Conservation (phyloP, 2,113 vertebrate genomes). For the Actinemys pallida region DNA sequence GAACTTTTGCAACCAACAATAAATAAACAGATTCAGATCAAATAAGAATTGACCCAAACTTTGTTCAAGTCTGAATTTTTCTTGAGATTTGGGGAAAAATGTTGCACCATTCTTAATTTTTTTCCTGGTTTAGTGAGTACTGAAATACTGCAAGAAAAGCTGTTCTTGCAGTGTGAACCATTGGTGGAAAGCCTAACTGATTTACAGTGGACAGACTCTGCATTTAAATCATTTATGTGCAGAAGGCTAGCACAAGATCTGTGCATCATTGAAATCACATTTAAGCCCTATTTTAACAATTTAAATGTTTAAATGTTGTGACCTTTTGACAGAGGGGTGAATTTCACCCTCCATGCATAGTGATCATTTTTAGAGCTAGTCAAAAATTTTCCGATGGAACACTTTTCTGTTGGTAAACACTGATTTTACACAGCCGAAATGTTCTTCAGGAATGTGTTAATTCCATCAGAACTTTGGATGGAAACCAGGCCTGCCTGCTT, state of each 20-base stretch:
- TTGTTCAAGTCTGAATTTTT: background rate
- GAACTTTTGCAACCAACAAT: background rate
- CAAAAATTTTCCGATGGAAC: background rate
- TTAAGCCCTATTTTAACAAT: background rate
- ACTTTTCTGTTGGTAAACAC: background rate
- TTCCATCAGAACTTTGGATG: background rate
- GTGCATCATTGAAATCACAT: background rate
- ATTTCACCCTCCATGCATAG: background rate
- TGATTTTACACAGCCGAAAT: background rate
- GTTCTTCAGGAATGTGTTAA: background rate
- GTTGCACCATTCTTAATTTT: background rate
- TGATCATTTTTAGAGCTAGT: background rate
- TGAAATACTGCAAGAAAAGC: background rate
- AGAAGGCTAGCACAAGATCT: background rate
- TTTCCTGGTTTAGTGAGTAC: conserved; percentile 13
- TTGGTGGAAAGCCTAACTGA: background rate
- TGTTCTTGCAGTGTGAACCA: background rate
- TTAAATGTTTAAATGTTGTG: background rate
- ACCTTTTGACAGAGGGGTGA: background rate
- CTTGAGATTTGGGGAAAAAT: background rate
- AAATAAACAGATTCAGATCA: background rate
- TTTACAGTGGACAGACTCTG: background rate
- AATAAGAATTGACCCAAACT: background rate
- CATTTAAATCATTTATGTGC: background rate
- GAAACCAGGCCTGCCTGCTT: background rate